A percentile compares a stretch with the other conserved stretches of the same genome.
Evolutionary conservation across 2,888 invertebrate genomes (phyloP).

Genomic region (Tribolium freemani): DNA sequence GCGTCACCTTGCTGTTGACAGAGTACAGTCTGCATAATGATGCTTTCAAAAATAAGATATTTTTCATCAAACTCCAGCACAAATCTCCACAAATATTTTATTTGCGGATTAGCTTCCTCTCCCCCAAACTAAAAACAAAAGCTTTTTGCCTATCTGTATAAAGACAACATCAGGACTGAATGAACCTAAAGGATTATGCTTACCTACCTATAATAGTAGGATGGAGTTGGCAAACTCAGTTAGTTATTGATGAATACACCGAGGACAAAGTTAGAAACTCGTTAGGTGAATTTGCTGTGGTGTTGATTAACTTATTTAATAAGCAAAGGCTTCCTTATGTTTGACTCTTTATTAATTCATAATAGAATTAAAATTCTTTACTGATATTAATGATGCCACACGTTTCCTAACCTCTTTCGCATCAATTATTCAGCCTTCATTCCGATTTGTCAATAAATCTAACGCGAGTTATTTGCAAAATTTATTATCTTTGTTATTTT

Average conservation of each 20-base stretch:
- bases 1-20: slow-evolving; percentile 44
- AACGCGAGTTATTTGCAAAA: neutral
- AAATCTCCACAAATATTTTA: slow-evolving; percentile 28
- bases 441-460: slow-evolving; percentile 1
- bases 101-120: slow-evolving; percentile 9
- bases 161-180: slow-evolving; percentile 30
- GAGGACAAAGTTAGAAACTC: slow-evolving; percentile 41
- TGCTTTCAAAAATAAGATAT: slow-evolving; percentile 37
- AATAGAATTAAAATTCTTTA: slow-evolving; percentile 15
- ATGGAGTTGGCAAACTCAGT: slow-evolving; percentile 38
- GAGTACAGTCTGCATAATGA: slow-evolving; percentile 46
- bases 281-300: slow-evolving; percentile 39
- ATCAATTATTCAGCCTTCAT: neutral
- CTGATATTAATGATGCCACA: neutral
- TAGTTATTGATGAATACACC: slow-evolving; percentile 42
- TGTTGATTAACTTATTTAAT: slow-evolving; percentile 43
- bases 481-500: neutral
- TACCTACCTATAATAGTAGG: slow-evolving; percentile 30
- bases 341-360: slow-evolving; percentile 20
- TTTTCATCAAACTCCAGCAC: slow-evolving; percentile 18
- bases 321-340: slow-evolving; percentile 26
- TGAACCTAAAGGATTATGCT: slow-evolving; percentile 36
- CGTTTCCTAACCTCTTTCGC: neutral
- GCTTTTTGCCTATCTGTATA: slow-evolving; percentile 13
- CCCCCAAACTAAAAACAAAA: neutral